Evolutionary conservation across 2,797 vertebrate species (phyloP), one percentile per base, ranked within the genome.

Genomic region (Lateolabrax maculatus): DNA sequence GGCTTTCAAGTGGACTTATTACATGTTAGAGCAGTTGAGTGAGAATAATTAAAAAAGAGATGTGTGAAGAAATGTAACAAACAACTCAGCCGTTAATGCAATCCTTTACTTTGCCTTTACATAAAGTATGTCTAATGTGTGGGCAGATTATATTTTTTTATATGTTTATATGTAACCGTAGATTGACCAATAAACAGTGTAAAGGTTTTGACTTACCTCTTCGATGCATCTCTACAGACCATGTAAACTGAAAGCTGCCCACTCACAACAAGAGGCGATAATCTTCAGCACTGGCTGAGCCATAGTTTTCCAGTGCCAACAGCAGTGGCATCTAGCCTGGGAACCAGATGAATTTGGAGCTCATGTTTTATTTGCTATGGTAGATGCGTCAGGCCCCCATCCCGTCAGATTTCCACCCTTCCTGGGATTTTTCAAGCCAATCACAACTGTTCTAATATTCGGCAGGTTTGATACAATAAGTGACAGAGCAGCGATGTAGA

Each of bases 11-110:
- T 88, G 65, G 80, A 63, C 72, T 71, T 79, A 81, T 84, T 73
- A 75, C 57, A 83, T 85, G 61, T 88, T 80, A 55, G 51, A 61
- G 46, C 70, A 84, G 72, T 67, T 82, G 84, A 52, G 56, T 56
- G 57, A 63, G 75, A 70, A 71, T 87, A 86, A 91, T 89, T 89
- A 89, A 43, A 70, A 69, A 71, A 70, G 60, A 74, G 65, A 79
- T 68, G 25, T 5, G 27, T 23, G n/a, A 27, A 46, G 53, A 43
- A 70, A 58, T 56, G 43, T 29, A 29, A 31, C 49, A 29, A 61
- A 53, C 27, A 55, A 19, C 29, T 43, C 2, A 1, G 25, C 51
- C 15, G 16, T 44, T 18, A 51, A 61, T 57, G 29, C 8, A 41
- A 27, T 31, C n/a, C 7, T 48, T 23, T 56, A 60, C 44, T 71